These are phyloP conservation scores for Athetis lepigone DNA, from an alignment of 2,888 invertebrate species.

Conservation along the genomic window DNA sequence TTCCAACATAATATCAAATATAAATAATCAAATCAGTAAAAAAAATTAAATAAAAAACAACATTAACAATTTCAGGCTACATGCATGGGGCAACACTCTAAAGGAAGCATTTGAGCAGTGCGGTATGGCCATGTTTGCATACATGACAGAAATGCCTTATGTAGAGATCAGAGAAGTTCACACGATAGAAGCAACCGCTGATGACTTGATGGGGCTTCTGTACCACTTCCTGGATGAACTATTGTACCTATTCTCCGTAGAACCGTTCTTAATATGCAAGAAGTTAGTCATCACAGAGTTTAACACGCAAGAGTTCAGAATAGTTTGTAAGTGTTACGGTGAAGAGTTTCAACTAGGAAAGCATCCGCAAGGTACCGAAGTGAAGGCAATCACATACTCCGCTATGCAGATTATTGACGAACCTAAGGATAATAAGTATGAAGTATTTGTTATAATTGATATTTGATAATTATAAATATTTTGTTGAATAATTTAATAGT, in stretches of 20 bases:
- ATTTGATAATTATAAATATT: conserved; percentile 91
- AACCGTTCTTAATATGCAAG: conserved; percentile 96
- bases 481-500: conserved; percentile 35
- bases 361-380: conserved; percentile 99
- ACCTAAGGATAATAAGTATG: conserved; percentile 93
- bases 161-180: conserved; percentile 95
- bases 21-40: neutral
- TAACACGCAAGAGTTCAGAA: conserved; percentile 94
- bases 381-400: conserved; percentile 99
- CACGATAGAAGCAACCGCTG: conserved; percentile 96
- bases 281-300: conserved; percentile 97
- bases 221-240: conserved; percentile 98
- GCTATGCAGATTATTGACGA: conserved; percentile 98
- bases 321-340: conserved; percentile 96
- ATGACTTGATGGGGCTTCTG: conserved; percentile 96
- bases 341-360: conserved; percentile 98
- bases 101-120: conserved; percentile 98
- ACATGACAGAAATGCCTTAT: conserved; percentile 97
- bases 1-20: too few species aligned
- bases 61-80: conserved; percentile 91
- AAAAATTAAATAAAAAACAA: neutral
- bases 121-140: conserved; percentile 98
- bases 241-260: conserved; percentile 97
- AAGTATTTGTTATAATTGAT: conserved; percentile 99
- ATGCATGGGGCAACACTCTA: conserved; percentile 97